Conservation (phyloP, 2,888 invertebrate species). For the Drosophila prolongata region DNA sequence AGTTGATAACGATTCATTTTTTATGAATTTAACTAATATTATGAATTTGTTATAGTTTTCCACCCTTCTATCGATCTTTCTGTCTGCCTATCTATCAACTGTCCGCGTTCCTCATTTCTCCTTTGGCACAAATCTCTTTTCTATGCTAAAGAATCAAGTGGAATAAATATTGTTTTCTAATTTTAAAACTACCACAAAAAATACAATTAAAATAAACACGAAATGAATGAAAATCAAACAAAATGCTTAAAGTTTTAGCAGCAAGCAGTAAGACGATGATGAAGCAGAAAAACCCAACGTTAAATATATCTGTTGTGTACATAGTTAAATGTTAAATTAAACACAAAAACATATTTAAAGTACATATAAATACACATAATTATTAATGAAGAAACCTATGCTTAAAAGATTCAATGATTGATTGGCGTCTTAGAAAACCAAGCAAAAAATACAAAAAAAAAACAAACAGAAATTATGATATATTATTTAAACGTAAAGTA, state of each 20-base stretch:
- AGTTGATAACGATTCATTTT: conserved; percentile 69
- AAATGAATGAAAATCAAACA: conserved; percentile 47
- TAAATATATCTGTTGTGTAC: conserved; percentile 80
- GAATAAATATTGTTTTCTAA: conserved; percentile 74
- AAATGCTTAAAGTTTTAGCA: conserved; percentile 71
- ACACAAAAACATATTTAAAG: conserved; percentile 50
- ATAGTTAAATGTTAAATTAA: conserved; percentile 77
- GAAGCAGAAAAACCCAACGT: conserved; percentile 69
- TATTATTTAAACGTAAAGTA: conserved; percentile 69
- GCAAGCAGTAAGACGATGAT: conserved; percentile 33
- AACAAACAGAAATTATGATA: conserved; percentile 51
- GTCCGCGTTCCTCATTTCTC: conserved; percentile 37
- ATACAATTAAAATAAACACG: conserved; percentile 19
- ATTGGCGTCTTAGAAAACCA: conserved; percentile 66
- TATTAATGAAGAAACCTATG: conserved; percentile 50
- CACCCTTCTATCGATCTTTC: conserved; percentile 6
- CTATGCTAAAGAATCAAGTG: conserved; percentile 40
- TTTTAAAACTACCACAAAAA: conserved; percentile 57
- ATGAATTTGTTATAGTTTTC: conserved; percentile 47
- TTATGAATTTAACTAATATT: conserved; percentile 62
- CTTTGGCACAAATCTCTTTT: conserved; percentile 49
- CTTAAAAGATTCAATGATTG: conserved; percentile 70
- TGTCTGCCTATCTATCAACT: not conserved
- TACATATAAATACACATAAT: conserved; percentile 42
- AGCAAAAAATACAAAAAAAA: conserved; percentile 48